Percentiles rank a stretch among this genome's conserved stretches.
phyloP scores from a whole-genome alignment of 1,140 invertebrate genomes.

The Camponotus vicinus region DNA sequence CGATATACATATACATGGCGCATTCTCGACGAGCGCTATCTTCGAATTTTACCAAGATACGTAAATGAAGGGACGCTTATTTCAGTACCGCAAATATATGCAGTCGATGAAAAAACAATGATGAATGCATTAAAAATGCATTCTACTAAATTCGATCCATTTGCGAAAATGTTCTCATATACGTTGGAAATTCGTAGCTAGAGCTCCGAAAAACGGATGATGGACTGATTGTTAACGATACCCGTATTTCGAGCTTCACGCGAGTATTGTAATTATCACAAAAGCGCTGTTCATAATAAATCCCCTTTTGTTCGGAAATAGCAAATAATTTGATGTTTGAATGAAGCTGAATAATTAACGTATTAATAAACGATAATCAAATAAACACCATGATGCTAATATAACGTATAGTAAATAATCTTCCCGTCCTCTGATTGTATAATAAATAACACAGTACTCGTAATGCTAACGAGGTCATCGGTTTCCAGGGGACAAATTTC shows the following conservation, averaged over 20 bases:
- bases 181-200: conserved; percentile 10
- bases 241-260: not conserved
- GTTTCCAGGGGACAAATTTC: not conserved
- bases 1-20: not conserved
- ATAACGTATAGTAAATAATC: conserved; percentile 41
- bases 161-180: conserved; percentile 51
- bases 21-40: not conserved
- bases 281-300: conserved; percentile 22
- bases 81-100: not conserved
- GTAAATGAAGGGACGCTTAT: not conserved
- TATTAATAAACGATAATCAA: conserved; percentile 41
- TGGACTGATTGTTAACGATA: conserved; percentile 10
- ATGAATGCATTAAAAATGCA: conserved; percentile 28
- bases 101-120: conserved; percentile 28
- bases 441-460: conserved; percentile 31
- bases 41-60: conserved; percentile 33
- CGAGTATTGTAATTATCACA: conserved; percentile 9
- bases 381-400: conserved; percentile 31
- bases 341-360: conserved; percentile 48
- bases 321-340: conserved; percentile 38
- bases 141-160: conserved; percentile 29
- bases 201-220: not conserved
- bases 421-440: not conserved
- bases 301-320: not conserved
- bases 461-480: not conserved